These are phyloP conservation scores for Strix occidentalis DNA, from an alignment of 2,797 vertebrate genomes.

Conservation along the genomic window DNA sequence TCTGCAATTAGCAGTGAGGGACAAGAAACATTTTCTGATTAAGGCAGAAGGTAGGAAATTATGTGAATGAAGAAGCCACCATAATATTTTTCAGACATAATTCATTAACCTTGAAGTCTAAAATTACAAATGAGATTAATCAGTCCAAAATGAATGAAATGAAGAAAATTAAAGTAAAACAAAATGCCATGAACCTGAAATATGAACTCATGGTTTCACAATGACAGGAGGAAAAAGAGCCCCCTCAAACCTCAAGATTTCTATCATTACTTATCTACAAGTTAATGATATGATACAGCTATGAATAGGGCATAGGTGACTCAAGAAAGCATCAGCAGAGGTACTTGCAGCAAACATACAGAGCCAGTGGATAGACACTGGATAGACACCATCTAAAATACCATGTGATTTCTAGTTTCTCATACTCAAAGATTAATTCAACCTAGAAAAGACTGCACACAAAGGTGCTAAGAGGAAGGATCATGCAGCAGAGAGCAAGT, in stretches of 20 bases:
- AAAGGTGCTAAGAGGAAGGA: not conserved
- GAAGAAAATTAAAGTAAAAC: not conserved
- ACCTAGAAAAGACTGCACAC: not conserved
- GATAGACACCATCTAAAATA: not conserved
- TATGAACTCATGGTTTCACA: not conserved
- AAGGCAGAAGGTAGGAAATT: slow-evolving; percentile 1
- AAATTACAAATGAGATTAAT: slow-evolving; percentile 11
- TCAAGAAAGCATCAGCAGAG: not conserved
- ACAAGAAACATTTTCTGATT: not conserved
- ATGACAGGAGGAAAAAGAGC: not conserved
- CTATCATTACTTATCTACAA: not conserved
- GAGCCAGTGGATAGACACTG: not conserved
- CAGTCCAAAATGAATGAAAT: not conserved
- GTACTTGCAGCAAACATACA: not conserved
- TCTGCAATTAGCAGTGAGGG: not conserved
- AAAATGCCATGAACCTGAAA: not conserved
- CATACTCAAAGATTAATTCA: not conserved
- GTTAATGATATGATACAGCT: not conserved
- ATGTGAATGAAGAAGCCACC: not conserved
- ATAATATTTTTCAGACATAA: not conserved
- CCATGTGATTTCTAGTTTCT: not conserved
- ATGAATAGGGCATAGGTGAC: not conserved
- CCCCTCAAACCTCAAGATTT: not conserved
- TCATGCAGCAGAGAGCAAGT: not conserved
- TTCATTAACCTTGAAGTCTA: not conserved